Conservation (phyloP, 2,888 invertebrate genomes). For the Phytoseiulus persimilis region DNA sequence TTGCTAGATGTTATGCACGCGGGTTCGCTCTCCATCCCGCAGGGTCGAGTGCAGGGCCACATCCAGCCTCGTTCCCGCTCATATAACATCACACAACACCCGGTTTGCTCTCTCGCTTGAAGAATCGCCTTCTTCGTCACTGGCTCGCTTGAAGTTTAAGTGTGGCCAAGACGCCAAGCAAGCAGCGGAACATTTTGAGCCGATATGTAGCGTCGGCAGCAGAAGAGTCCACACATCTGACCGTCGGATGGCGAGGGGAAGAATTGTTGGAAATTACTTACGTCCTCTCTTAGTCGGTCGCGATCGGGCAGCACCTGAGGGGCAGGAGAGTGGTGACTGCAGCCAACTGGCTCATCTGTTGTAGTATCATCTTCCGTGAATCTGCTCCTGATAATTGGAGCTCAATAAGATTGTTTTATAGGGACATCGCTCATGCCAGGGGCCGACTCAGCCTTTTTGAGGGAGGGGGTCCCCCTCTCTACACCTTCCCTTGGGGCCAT, state of each 20-base stretch:
- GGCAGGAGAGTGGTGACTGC: no score
- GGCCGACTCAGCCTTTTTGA: no score
- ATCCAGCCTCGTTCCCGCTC: background rate
- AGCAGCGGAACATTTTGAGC: background rate
- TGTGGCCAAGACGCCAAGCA: background rate
- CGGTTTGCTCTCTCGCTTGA: background rate
- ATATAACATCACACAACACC: background rate
- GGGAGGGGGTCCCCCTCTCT: no score
- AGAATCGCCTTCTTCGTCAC: no score
- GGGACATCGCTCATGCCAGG: no score
- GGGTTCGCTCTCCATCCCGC: background rate
- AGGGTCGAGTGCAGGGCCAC: background rate
- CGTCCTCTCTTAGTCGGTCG: background rate
- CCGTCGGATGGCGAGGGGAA: background rate
- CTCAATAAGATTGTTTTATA: no score
- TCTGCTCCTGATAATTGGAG: no score
- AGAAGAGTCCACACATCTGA: background rate
- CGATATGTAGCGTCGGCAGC: background rate
- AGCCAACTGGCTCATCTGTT: no score
- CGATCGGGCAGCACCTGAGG: background rate
- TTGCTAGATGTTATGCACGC: no score
- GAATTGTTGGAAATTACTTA: background rate
- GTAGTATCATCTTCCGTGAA: no score
- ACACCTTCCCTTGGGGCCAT: no score
- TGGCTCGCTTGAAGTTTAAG: no score